Conservation (phyloP, 2,797 vertebrate species). For the Lepilemur ruficaudatus region DNA sequence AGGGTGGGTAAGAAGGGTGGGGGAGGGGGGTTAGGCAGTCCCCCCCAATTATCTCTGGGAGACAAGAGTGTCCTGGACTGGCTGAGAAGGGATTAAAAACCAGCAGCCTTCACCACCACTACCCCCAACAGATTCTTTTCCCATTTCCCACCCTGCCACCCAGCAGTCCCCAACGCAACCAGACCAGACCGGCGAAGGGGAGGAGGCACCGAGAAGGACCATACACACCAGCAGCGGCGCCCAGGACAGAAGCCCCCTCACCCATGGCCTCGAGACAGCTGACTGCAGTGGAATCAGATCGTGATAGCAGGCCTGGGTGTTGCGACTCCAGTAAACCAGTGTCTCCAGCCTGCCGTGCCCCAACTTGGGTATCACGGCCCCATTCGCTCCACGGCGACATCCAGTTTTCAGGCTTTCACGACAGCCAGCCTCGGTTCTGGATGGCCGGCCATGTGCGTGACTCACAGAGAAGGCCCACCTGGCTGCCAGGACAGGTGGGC, state of each 20-base stretch:
- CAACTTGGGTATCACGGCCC: not conserved
- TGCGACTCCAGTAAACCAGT: not conserved
- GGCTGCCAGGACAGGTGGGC: not conserved
- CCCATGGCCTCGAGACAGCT: not conserved
- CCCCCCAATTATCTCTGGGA: conserved; percentile 59
- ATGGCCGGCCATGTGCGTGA: not conserved
- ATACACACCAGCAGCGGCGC: not conserved
- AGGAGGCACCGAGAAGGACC: not conserved
- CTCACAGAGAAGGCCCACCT: not conserved
- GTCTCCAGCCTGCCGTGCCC: not conserved
- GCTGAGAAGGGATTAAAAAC: conserved; percentile 70
- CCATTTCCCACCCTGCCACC: not conserved
- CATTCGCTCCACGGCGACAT: not conserved
- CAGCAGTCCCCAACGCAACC: not conserved
- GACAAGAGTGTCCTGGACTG: conserved; percentile 61
- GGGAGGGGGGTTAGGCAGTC: conserved; percentile 24
- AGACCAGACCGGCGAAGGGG: not conserved
- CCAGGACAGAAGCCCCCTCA: not conserved
- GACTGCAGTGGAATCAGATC: not conserved
- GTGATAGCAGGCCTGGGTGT: not conserved
- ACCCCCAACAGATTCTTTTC: not conserved
- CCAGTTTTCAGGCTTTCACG: conserved; percentile 13
- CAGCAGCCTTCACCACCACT: conserved; percentile 70
- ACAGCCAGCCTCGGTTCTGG: not conserved
- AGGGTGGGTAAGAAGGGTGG: not conserved